phyloP scores from a whole-genome alignment of 1,140 invertebrate genomes.

The Myzus persicae region DNA sequence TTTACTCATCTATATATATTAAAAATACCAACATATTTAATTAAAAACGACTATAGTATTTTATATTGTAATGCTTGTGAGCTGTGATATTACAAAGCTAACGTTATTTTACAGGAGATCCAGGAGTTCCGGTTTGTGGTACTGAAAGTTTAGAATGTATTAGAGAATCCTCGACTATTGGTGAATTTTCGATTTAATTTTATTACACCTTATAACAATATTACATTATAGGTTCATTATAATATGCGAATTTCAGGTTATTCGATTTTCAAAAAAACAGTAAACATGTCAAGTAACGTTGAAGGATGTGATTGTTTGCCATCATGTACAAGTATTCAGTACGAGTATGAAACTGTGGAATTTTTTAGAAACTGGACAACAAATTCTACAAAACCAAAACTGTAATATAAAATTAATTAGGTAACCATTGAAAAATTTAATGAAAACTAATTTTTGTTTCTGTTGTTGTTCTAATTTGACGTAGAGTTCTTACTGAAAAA shows the following conservation, averaged over 20 bases:
- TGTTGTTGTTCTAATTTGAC: background rate
- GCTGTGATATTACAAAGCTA: no score
- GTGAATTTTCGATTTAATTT: background rate
- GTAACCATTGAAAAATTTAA: background rate
- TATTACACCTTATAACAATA: background rate
- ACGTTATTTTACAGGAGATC: conserved; percentile 36
- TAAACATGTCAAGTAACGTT: background rate
- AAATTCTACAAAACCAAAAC: background rate
- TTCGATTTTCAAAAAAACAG: conserved; percentile 51
- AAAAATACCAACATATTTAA: no score
- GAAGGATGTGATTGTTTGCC: conserved; percentile 71
- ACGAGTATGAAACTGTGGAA: conserved; percentile 64
- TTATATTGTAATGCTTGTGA: no score
- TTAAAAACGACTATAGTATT: no score
- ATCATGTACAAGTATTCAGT: conserved; percentile 73
- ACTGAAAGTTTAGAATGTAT: background rate
- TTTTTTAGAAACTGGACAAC: conserved; percentile 53
- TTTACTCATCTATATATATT: no score
- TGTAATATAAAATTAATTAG: background rate
- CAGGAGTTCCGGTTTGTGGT: conserved; percentile 8
- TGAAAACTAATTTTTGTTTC: background rate
- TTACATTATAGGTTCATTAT: background rate
- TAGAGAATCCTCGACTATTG: conserved; percentile 14
- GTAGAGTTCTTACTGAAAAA: background rate
- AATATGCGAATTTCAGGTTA: conserved; percentile 12